phyloP scores from a whole-genome alignment of 1,140 invertebrate genomes.

The Globodera rostochiensis region DNA sequence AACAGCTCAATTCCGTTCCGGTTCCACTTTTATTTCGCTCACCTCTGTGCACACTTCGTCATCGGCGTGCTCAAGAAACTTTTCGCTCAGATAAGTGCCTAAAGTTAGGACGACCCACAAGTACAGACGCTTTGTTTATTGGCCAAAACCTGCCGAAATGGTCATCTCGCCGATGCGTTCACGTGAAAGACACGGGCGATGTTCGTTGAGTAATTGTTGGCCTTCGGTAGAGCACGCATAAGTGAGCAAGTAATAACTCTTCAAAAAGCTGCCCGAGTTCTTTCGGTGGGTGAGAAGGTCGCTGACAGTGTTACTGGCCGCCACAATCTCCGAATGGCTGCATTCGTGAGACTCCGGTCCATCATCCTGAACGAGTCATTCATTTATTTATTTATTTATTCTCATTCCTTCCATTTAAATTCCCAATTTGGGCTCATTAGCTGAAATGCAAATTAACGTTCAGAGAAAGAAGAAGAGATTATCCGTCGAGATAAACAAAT shows the following conservation, averaged over 20 bases:
- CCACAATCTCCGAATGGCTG: constrained; percentile 59
- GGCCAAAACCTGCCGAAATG: constrained; percentile 54
- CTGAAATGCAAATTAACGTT: neutral
- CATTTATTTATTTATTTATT: neutral
- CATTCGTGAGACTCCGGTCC: constrained; percentile 57
- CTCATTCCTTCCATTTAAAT: neutral
- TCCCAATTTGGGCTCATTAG: constrained; percentile 1
- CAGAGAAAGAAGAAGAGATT: neutral
- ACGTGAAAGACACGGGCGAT: constrained; percentile 56
- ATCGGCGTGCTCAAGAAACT: constrained; percentile 60
- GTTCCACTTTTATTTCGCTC: neutral
- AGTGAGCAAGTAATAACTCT: constrained; percentile 63
- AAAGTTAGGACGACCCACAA: neutral
- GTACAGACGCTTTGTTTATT: neutral
- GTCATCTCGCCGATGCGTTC: constrained; percentile 66
- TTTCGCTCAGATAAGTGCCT: constrained; percentile 64
- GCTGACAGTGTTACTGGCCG: constrained; percentile 63
- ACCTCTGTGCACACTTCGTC: constrained; percentile 58
- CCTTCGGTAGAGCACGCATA: constrained; percentile 63
- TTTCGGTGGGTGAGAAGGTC: constrained; percentile 63
- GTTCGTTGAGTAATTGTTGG: constrained; percentile 58
- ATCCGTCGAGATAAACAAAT: neutral
- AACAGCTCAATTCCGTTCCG: neutral
- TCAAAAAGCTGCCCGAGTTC: constrained; percentile 60
- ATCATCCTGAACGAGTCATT: constrained; percentile 57